A percentile compares a stretch with the other conserved stretches of the same genome.
Conservation (phyloP, 2,113 vertebrate genomes). For the Phylloscopus trochilus region DNA sequence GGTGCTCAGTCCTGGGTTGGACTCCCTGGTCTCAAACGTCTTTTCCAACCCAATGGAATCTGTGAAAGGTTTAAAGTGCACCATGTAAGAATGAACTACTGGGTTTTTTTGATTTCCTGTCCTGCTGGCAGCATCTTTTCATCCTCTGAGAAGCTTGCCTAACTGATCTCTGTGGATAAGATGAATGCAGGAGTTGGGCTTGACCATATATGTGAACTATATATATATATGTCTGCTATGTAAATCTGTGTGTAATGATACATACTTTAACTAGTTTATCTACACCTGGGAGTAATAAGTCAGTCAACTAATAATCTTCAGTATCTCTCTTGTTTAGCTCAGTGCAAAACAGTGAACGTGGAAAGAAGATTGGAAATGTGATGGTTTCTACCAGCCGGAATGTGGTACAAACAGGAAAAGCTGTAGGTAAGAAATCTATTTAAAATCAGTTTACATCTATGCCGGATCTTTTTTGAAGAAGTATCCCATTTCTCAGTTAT, state of each 20-base stretch:
- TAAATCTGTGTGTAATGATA: not conserved
- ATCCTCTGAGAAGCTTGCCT: not conserved
- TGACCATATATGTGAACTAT: not conserved
- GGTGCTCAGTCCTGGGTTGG: not conserved
- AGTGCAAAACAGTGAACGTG: slow-evolving; percentile 95
- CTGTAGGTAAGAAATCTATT: slow-evolving; percentile 83
- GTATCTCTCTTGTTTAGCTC: slow-evolving; percentile 77
- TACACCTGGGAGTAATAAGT: not conserved
- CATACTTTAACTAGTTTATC: not conserved
- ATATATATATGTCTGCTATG: not conserved
- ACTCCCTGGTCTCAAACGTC: not conserved
- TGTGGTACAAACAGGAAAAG: slow-evolving; percentile 93
- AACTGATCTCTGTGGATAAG: not conserved
- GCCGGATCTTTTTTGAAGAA: fast-evolving
- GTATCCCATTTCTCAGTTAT: not conserved
- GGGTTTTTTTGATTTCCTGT: not conserved
- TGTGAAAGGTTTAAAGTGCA: not conserved
- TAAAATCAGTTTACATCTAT: not conserved
- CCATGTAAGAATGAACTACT: not conserved
- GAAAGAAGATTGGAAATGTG: slow-evolving; percentile 93
- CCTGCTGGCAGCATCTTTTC: not conserved
- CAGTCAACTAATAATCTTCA: not conserved
- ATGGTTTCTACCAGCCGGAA: slow-evolving; percentile 93
- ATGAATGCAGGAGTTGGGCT: not conserved
- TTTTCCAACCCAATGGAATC: not conserved